Conservation (phyloP, 2,113 vertebrate species). For the Nicator chloris region DNA sequence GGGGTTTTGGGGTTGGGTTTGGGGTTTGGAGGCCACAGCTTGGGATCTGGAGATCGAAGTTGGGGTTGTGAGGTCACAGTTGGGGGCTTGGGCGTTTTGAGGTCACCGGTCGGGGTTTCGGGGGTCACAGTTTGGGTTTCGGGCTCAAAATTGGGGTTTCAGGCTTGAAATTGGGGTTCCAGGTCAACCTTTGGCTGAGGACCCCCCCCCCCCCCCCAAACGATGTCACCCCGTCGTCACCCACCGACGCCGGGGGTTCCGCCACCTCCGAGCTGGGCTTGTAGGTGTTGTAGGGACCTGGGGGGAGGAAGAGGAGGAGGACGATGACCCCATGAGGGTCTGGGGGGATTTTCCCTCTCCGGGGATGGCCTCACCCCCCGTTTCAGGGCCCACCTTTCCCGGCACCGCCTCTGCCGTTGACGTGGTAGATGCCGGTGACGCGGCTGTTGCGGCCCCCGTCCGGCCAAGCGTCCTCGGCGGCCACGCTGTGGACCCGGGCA, state of each 20-base stretch:
- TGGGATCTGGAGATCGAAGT: no score
- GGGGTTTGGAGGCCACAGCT: background rate
- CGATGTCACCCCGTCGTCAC: background rate
- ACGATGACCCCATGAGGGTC: background rate
- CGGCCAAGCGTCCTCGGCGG: accelerated
- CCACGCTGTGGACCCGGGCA: background rate
- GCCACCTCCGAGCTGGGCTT: background rate
- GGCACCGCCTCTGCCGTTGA: background rate
- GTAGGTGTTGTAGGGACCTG: background rate
- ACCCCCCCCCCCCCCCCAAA: background rate
- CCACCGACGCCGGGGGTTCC: background rate
- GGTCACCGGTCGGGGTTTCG: accelerated
- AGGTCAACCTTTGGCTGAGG: accelerated
- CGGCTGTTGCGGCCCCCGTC: background rate
- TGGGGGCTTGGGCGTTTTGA: background rate
- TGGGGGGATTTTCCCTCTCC: background rate
- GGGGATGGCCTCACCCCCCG: no score
- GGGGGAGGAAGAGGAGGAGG: background rate
- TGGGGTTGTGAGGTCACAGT: background rate
- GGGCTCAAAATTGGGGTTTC: background rate
- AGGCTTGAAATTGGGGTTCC: no score
- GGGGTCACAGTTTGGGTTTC: background rate
- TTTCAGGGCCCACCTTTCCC: background rate
- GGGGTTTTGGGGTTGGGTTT: background rate
- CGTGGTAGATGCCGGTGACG: background rate